Evolutionary conservation across 1,140 invertebrate genomes (phyloP), one percentile per base, ranked within the genome.

Genomic region (Zaprionus tsacasi): DNA sequence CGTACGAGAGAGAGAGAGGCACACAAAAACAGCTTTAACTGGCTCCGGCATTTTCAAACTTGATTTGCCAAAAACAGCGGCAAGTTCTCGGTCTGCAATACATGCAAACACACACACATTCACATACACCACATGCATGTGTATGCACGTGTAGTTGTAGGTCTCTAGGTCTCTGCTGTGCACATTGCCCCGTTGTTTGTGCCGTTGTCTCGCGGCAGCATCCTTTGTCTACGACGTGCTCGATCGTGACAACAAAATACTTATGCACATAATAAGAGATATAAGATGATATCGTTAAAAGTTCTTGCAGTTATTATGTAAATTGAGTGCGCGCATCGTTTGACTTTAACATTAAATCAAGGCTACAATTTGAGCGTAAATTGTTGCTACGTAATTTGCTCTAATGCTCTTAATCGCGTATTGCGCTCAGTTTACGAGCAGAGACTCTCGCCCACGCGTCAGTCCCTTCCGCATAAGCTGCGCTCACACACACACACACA

Each of bases 1-100:
- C 40, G n/a, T 43, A n/a, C n/a, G n/a, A 43, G 40, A 43, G 40
- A 43, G 40, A 45, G n/a, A 45, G 40, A 45, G n/a, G n/a, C n/a
- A 7, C 33, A 35, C 8, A 6, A 45, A 45, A 45, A 45, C 40
- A 45, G 40, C 40, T 45, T 45, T 15, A 45, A 45, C 40, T 45
- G 40, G 40, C 40, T 45, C 40, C 40, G 40, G 40, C 40, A 45
- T 45, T 45, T 45, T 45, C 40, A 45, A 45, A 45, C 40, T 45
- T 45, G 40, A 45, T 45, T 45, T 45, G 40, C 40, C 40, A 45
- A 45, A 45, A 45, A 45, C 40, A 45, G 40, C 40, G 40, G 40
- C 40, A 45, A 45, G 40, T 45, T 45, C 40, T 45, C 40, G n/a
- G 40, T 45, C 40, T 45, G 40, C 40, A 15, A 45, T 15, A 8